Conservation (phyloP, 2,113 vertebrate species). For the Phainopepla nitens region DNA sequence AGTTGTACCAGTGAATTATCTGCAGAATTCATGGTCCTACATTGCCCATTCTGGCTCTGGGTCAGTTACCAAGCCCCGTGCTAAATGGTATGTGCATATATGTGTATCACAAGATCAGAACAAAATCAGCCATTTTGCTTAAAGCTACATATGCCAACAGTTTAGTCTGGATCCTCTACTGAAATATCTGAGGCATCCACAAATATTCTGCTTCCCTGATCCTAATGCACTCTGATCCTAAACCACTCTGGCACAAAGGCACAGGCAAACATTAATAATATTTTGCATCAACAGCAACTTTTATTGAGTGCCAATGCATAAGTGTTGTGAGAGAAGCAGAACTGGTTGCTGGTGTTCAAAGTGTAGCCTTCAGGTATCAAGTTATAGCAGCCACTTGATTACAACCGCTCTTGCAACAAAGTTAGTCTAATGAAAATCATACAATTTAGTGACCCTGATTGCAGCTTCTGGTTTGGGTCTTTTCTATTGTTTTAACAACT, state of each 20-base stretch:
- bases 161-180: background rate
- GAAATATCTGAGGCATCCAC: background rate
- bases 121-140: background rate
- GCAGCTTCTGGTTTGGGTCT: background rate
- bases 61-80: background rate
- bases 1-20: background rate
- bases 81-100: background rate
- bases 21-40: background rate
- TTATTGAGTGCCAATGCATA: background rate
- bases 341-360: background rate
- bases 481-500: background rate
- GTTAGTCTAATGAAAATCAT: background rate
- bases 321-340: background rate
- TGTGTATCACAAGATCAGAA: fast-evolving
- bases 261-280: background rate
- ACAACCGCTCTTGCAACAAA: background rate
- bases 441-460: background rate
- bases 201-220: background rate
- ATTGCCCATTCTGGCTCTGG: background rate
- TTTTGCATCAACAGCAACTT: background rate
- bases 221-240: background rate
- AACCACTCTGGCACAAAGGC: background rate
- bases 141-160: background rate
- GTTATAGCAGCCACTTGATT: background rate
- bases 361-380: background rate